Evolutionary conservation across 2,888 invertebrate genomes (phyloP).

Genomic region (Smittia aterrima): DNA sequence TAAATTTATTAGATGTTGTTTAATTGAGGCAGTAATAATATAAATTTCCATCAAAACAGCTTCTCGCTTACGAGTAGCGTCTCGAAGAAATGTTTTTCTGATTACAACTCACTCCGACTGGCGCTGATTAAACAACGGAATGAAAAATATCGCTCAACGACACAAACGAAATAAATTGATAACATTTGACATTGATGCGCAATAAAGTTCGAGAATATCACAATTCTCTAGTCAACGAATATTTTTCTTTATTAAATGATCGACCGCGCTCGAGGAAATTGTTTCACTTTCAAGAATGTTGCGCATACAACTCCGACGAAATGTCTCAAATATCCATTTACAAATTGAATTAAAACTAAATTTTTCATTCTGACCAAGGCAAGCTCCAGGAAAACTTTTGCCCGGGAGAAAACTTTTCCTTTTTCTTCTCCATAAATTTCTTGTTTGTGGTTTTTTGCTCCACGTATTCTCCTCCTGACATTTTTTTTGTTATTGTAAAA

Average conservation of each 20-base stretch:
- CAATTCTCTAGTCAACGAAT: background rate
- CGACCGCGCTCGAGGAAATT: background rate
- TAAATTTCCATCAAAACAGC: background rate
- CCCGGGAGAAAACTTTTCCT: slow-evolving; percentile 1
- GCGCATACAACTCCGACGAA: background rate
- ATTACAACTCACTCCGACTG: background rate
- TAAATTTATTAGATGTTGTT: background rate
- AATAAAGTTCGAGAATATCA: slow-evolving; percentile 17
- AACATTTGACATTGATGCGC: slow-evolving; percentile 31
- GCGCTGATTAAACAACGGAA: background rate
- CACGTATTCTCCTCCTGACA: background rate
- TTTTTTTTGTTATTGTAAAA: background rate
- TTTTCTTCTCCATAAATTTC: background rate
- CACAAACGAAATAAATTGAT: slow-evolving; percentile 4
- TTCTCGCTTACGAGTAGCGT: background rate
- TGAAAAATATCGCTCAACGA: background rate
- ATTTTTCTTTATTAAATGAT: too few species aligned
- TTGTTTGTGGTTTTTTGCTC: background rate
- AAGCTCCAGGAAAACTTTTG: background rate
- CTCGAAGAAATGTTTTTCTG: background rate
- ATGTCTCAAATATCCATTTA: background rate
- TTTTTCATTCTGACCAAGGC: slow-evolving; percentile 9
- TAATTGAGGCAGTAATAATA: background rate
- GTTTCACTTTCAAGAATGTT: slow-evolving; percentile 13
- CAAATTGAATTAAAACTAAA: slow-evolving; percentile 19